Evolutionary conservation across 35 echinoderm and acorn worm species (phyloP).

Genomic region (Heliocidaris erythrogramma): DNA sequence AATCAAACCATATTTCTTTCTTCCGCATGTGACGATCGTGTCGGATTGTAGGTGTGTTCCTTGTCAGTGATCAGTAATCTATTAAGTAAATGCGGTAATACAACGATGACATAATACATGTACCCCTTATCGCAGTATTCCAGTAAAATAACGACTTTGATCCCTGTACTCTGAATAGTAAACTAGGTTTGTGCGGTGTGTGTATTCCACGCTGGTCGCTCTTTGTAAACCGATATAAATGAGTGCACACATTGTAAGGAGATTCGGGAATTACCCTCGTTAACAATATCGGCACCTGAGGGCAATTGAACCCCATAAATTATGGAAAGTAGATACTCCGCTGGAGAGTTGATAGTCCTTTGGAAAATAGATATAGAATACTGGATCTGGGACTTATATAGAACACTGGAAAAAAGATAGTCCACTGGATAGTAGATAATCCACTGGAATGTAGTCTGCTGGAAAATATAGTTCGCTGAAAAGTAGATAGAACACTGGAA

Average conservation of each 20-base stretch:
- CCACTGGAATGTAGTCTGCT: not conserved
- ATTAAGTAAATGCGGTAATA: not conserved
- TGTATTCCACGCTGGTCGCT: not conserved
- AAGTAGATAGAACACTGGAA: too few relatives aligned
- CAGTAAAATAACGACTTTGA: too few relatives aligned
- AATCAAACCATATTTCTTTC: not conserved
- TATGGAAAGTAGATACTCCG: too few relatives aligned
- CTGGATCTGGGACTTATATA: too few relatives aligned
- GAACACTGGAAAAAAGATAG: too few relatives aligned
- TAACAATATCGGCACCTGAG: not conserved
- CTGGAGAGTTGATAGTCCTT: too few relatives aligned
- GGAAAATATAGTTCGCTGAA: too few relatives aligned
- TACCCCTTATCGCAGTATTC: not conserved
- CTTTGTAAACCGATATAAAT: not conserved
- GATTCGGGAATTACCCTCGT: not conserved
- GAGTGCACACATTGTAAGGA: not conserved
- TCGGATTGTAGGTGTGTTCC: not conserved
- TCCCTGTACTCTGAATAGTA: too few relatives aligned
- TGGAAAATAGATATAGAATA: too few relatives aligned
- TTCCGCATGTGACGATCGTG: not conserved
- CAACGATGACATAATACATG: not conserved
- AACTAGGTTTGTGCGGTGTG: not conserved
- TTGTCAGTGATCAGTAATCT: not conserved
- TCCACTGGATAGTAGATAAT: too few relatives aligned
- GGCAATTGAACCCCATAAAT: not conserved